Evolutionary conservation across 2,797 vertebrate genomes (phyloP).

Genomic region (Sternotherus odoratus): DNA sequence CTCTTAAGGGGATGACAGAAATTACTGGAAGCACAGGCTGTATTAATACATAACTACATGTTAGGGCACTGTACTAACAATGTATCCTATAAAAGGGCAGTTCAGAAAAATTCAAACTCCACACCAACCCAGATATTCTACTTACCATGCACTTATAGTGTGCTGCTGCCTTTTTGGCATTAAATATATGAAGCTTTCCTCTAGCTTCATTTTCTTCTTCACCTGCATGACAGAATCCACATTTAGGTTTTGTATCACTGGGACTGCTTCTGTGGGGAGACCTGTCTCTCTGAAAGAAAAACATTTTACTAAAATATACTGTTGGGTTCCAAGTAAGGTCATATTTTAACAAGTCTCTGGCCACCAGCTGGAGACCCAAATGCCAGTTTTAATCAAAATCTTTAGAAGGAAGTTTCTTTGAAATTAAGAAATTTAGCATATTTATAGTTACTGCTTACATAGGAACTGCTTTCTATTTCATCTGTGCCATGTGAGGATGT

Average conservation of each 20-base stretch:
- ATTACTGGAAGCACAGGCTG: constrained; percentile 53
- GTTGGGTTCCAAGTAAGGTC: constrained; percentile 57
- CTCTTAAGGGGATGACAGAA: constrained; percentile 39
- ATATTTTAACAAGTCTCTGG: constrained; percentile 68
- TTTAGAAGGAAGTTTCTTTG: too few relatives aligned
- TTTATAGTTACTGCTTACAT: constrained; percentile 86
- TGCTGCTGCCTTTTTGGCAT: constrained; percentile 97
- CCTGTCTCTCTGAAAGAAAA: constrained; percentile 90
- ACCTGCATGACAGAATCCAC: constrained; percentile 98
- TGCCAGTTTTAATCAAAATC: constrained; percentile 30
- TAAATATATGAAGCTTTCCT: constrained; percentile 94
- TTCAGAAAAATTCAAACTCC: constrained; percentile 21
- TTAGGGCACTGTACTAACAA: constrained; percentile 26
- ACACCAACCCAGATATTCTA: background rate
- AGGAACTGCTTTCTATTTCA: constrained; percentile 94
- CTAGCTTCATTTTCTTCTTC: constrained; percentile 97
- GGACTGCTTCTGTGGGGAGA: constrained; percentile 95
- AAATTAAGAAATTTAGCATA: constrained; percentile 65
- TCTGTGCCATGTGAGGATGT: constrained; percentile 95
- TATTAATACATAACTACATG: constrained; percentile 39
- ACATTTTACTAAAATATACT: constrained; percentile 77
- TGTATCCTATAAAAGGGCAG: background rate
- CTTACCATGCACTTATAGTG: constrained; percentile 99
- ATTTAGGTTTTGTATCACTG: constrained; percentile 94
- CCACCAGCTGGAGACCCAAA: constrained; percentile 72